phyloP scores from a whole-genome alignment of 2,113 vertebrate genomes.

The Indicator indicator region DNA sequence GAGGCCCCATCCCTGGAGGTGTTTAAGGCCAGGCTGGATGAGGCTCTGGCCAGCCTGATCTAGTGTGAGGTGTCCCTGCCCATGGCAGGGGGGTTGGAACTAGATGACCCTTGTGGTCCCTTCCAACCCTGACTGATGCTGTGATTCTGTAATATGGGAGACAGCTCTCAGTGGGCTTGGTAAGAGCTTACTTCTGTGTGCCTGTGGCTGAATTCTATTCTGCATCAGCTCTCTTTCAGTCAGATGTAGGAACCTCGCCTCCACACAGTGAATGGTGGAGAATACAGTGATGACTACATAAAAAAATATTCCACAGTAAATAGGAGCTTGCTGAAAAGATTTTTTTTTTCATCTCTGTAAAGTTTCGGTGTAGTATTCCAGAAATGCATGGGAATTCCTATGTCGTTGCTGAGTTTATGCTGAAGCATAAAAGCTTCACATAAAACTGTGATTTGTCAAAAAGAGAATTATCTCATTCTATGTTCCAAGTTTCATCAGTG shows the following conservation, averaged over 20 bases:
- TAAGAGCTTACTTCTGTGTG: not conserved
- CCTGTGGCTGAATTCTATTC: not conserved
- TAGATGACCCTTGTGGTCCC: no score
- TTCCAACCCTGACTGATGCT: no score
- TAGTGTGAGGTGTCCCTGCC: no score
- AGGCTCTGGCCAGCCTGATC: no score
- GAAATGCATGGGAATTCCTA: not conserved
- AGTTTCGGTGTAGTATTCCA: not conserved
- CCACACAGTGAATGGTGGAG: not conserved
- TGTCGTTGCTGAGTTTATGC: not conserved
- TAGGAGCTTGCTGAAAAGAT: not conserved
- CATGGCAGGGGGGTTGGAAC: no score
- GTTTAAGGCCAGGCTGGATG: no score
- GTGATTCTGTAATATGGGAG: not conserved
- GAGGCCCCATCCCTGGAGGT: no score
- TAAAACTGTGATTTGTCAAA: slow-evolving; percentile 11
- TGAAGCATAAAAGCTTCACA: not conserved
- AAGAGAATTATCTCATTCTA: slow-evolving; percentile 7
- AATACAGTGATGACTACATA: not conserved
- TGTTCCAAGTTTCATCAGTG: not conserved
- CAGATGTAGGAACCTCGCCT: not conserved
- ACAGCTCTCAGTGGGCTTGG: not conserved
- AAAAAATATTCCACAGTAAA: not conserved
- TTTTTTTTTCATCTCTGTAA: not conserved
- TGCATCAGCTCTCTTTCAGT: not conserved